Evolutionary conservation across 2,888 invertebrate genomes (phyloP).

Genomic region (Priocnemis perturbator): DNA sequence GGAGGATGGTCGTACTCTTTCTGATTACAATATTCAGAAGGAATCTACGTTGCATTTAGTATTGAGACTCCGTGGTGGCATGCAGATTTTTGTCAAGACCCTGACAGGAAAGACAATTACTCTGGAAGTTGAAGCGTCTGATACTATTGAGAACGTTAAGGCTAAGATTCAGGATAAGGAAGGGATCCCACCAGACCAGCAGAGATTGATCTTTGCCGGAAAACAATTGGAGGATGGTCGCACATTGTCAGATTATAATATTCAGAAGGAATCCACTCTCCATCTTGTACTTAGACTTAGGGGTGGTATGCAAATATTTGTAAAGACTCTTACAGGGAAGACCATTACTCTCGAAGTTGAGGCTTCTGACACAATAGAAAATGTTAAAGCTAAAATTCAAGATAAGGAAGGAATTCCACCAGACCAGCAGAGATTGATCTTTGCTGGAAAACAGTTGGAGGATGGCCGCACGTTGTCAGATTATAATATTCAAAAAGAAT

Average conservation of each 20-base stretch:
- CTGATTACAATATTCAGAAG: constrained; percentile 39
- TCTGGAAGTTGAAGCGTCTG: constrained; percentile 11
- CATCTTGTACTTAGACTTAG: constrained; percentile 1
- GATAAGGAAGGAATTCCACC: constrained; percentile 59
- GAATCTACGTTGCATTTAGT: constrained; percentile 35
- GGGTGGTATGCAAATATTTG: constrained; percentile 7
- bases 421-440: constrained; percentile 53
- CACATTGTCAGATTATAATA: constrained; percentile 10
- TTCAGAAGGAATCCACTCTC: constrained; percentile 10
- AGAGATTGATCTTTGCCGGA: constrained; percentile 7
- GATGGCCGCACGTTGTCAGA: constrained; percentile 50
- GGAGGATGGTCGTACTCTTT: constrained; percentile 35
- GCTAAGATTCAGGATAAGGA: constrained; percentile 6
- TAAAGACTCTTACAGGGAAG: constrained; percentile 3
- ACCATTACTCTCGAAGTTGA: constrained; percentile 8
- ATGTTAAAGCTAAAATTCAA: constrained; percentile 26
- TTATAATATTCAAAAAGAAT: constrained; percentile 54
- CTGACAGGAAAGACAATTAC: constrained; percentile 10
- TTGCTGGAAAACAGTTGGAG: constrained; percentile 51
- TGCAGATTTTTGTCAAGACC: constrained; percentile 17
- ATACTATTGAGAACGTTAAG: constrained; percentile 5
- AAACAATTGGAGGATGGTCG: constrained; percentile 10
- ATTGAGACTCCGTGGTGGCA: constrained; percentile 21
- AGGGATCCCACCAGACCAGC: constrained; percentile 6
- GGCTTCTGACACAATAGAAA: constrained; percentile 1